Percentiles rank a stretch among this genome's conserved stretches.
These are phyloP conservation scores for Styela plicata DNA, from an alignment of 23 tunicate genomes.

Conservation along the genomic window DNA sequence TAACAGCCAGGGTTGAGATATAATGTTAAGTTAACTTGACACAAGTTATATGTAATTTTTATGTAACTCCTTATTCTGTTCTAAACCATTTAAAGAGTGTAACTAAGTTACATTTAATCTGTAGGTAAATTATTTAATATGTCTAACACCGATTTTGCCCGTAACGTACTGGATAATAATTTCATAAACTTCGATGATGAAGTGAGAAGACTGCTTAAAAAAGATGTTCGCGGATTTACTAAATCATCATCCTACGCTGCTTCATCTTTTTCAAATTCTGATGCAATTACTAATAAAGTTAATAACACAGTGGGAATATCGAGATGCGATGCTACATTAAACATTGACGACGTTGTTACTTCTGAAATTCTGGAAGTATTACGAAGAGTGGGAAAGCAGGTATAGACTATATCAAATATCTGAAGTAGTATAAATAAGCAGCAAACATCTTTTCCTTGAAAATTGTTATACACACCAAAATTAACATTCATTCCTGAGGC, in stretches of 20 bases:
- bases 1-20: no score
- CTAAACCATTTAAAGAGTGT: no score
- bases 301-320: background rate
- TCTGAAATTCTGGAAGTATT: constrained; percentile 1
- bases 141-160: background rate
- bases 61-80: no score
- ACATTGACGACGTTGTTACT: background rate
- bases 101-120: no score
- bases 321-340: background rate
- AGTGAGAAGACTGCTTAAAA: background rate
- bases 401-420: background rate
- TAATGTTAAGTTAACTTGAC: no score
- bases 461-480: no score
- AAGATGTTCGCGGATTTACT: background rate
- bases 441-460: no score
- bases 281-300: background rate
- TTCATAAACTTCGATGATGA: background rate
- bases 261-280: background rate
- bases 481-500: no score
- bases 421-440: background rate
- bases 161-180: background rate
- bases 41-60: no score
- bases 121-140: background rate
- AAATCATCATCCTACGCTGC: background rate
- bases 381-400: constrained; percentile 13